A percentile compares a stretch with the other conserved stretches of the same genome.
Conservation (phyloP, 1,140 invertebrate species). For the Brachionus sp. region DNA sequence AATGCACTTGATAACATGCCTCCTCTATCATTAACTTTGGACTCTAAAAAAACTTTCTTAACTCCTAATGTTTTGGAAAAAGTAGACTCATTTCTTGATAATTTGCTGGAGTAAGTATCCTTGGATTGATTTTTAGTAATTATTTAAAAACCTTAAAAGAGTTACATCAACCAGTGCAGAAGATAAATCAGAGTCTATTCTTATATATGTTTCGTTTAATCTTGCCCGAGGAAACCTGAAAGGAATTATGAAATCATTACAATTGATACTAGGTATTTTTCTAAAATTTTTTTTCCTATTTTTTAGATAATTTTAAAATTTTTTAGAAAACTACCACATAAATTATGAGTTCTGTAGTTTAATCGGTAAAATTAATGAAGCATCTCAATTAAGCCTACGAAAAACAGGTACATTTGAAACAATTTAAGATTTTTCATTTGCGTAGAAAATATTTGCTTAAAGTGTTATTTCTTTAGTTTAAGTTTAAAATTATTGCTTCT, state of each 20-base stretch:
- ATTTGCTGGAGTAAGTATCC: background rate
- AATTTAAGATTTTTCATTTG: too few relatives aligned
- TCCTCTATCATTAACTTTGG: background rate
- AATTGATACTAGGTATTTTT: conserved; percentile 2
- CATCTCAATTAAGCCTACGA: conserved; percentile 8
- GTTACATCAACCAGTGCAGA: background rate
- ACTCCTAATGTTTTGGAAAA: conserved; percentile 14
- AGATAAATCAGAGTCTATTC: conserved; percentile 30
- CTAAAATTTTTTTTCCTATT: background rate
- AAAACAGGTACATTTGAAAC: conserved; percentile 6
- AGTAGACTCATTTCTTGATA: conserved; percentile 9
- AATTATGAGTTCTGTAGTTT: background rate
- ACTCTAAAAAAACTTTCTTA: conserved; percentile 11
- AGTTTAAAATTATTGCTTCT: too few relatives aligned
- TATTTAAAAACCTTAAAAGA: background rate
- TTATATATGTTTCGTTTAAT: conserved; percentile 26
- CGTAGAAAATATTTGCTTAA: too few relatives aligned
- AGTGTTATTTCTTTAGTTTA: too few relatives aligned
- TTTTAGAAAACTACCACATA: background rate
- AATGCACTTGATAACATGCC: conserved; percentile 19
- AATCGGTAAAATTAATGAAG: conserved; percentile 24
- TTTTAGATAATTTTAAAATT: background rate
- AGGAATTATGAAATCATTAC: conserved; percentile 1
- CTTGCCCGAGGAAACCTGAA: conserved; percentile 7
- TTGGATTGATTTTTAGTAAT: background rate